Evolutionary conservation across 2,888 invertebrate species (phyloP).

Genomic region (Cremastobaeus sp.): DNA sequence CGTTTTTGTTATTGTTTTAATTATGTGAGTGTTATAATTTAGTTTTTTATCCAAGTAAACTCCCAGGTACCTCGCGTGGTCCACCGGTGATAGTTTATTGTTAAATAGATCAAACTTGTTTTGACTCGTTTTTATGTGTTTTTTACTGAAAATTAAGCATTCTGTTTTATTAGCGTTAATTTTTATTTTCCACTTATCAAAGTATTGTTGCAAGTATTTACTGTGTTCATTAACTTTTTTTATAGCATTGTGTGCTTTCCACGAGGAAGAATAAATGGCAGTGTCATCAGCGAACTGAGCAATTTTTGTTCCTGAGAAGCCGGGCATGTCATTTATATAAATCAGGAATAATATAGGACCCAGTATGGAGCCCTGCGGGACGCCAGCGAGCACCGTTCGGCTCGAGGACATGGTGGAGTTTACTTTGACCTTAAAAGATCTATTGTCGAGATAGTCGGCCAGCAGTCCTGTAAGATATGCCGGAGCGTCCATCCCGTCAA

Average conservation of each 20-base stretch:
- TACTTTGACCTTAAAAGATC: not conserved
- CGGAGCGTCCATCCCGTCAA: not conserved
- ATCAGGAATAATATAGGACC: conserved; percentile 2
- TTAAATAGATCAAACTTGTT: no score
- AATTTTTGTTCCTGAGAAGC: not conserved
- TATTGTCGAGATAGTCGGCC: not conserved
- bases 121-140: no score
- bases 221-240: not conserved
- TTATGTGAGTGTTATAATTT: no score
- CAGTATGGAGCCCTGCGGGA: conserved; percentile 36
- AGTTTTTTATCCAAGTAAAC: no score
- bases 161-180: not conserved
- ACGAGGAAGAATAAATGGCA: not conserved
- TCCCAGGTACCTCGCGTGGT: no score
- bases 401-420: not conserved
- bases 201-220: not conserved
- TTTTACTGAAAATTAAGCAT: no score
- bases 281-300: not conserved
- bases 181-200: not conserved
- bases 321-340: conserved; percentile 8
- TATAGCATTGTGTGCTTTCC: not conserved
- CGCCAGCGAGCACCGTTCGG: conserved; percentile 5
- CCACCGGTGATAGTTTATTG: no score
- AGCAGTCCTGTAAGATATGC: not conserved
- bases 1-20: no score